These are phyloP conservation scores for Gymnoscopelus microlampas DNA, from an alignment of 2,797 vertebrate genomes.

Conservation along the genomic window DNA sequence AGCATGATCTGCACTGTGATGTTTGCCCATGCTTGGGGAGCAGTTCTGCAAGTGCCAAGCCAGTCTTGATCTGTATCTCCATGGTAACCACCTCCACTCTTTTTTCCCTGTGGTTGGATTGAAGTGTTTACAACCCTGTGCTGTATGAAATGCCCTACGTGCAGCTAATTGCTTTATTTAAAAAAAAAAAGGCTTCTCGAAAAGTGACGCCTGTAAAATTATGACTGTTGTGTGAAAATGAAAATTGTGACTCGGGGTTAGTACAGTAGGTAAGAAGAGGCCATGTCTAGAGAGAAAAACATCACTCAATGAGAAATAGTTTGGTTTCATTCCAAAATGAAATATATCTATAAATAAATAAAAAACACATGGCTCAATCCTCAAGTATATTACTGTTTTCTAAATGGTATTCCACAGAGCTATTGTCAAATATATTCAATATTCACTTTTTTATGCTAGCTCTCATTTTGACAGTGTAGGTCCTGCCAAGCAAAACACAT, in stretches of 20 bases:
- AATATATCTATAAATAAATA: too few species aligned
- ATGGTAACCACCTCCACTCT: conserved; percentile 52
- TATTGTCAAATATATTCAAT: background rate
- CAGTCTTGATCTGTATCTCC: conserved; percentile 34
- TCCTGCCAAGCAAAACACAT: conserved; percentile 14
- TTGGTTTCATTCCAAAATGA: background rate
- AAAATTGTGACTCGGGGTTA: conserved; percentile 20
- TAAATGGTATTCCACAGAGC: background rate
- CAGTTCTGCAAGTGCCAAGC: conserved; percentile 25
- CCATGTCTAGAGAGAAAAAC: background rate
- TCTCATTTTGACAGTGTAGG: background rate
- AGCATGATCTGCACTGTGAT: conserved; percentile 19
- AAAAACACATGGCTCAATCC: conserved; percentile 10
- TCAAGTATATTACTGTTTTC: background rate
- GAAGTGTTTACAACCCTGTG: conserved; percentile 43
- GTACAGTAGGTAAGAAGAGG: background rate
- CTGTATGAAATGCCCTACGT: conserved; percentile 11
- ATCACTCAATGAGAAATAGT: conserved; percentile 6
- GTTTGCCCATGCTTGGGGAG: conserved; percentile 43
- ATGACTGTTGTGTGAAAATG: too few species aligned
- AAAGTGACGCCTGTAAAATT: conserved; percentile 10
- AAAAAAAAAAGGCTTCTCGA: background rate
- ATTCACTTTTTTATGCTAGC: background rate
- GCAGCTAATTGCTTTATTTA: conserved; percentile 18
- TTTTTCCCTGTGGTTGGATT: background rate